Percentiles rank a stretch among this genome's conserved stretches.
phyloP scores from a whole-genome alignment of 2,797 vertebrate species.

The Chanos chanos region DNA sequence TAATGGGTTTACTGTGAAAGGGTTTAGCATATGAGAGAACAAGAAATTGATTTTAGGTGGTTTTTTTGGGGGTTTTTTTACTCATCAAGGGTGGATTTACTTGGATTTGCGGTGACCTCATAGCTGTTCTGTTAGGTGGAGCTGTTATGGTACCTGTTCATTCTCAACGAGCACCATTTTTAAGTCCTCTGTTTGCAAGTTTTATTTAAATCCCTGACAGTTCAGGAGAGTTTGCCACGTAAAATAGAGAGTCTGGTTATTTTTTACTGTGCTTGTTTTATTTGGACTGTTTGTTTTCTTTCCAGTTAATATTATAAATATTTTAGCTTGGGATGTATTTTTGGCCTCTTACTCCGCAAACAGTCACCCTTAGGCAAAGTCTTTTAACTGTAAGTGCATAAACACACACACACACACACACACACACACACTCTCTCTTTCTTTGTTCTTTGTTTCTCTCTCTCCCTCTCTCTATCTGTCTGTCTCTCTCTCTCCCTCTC shows the following conservation, averaged over 20 bases:
- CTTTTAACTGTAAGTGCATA: neutral
- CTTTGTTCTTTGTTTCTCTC: no score
- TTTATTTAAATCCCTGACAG: neutral
- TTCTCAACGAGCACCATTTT: neutral
- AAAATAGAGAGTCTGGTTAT: no score
- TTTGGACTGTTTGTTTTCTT: conserved; percentile 42
- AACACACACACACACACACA: conserved; percentile 23
- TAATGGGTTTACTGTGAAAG: neutral
- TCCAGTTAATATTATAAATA: conserved; percentile 58
- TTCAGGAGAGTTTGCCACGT: neutral
- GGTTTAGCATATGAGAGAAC: no score
- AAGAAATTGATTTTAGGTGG: no score
- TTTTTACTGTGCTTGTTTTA: conserved; percentile 41
- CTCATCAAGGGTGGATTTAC: no score
- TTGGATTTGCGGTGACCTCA: no score
- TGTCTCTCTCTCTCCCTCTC: conserved; percentile 4
- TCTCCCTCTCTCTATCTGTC: no score
- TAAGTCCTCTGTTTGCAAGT: neutral
- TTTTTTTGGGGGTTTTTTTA: no score
- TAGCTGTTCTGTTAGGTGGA: neutral
- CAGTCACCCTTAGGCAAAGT: conserved; percentile 5
- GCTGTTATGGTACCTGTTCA: neutral
- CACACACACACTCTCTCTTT: conserved; percentile 1
- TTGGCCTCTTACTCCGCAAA: conserved; percentile 25
- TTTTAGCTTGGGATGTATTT: conserved; percentile 43